Conservation (phyloP, 2,888 invertebrate species). For the Harpalus rubripes region DNA sequence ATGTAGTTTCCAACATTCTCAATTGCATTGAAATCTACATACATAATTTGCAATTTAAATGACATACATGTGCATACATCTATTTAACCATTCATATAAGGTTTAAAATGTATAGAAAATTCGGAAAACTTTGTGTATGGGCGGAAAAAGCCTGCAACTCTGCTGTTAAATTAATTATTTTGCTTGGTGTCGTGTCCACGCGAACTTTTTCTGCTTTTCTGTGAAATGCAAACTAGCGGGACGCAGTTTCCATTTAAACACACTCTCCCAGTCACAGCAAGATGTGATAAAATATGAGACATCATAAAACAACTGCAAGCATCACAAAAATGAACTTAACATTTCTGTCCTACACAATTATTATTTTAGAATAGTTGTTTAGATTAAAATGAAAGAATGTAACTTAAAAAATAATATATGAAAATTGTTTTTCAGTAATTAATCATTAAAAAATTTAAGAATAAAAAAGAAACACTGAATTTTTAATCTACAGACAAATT, state of each 20-base stretch:
- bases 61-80: neutral
- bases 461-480: no score
- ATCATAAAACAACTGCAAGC: slow-evolving; percentile 41
- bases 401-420: neutral
- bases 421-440: no score
- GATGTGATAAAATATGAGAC: slow-evolving; percentile 58
- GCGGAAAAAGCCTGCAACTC: slow-evolving; percentile 28
- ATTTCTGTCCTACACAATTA: slow-evolving; percentile 41
- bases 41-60: slow-evolving; percentile 9
- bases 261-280: slow-evolving; percentile 49
- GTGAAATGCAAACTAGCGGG: slow-evolving; percentile 56
- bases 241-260: slow-evolving; percentile 52
- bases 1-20: neutral
- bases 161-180: slow-evolving; percentile 53
- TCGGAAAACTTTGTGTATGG: slow-evolving; percentile 10
- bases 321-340: slow-evolving; percentile 27
- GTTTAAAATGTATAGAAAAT: slow-evolving; percentile 25
- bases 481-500: no score
- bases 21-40: neutral
- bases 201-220: slow-evolving; percentile 42
- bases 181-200: slow-evolving; percentile 50
- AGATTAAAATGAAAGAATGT: neutral
- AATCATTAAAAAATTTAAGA: no score
- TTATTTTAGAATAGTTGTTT: slow-evolving; percentile 23
- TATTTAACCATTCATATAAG: slow-evolving; percentile 12